Evolutionary conservation across 2,888 invertebrate species (phyloP), one percentile per base, ranked within the genome.

Genomic region (Scelioninae gen. 2): DNA sequence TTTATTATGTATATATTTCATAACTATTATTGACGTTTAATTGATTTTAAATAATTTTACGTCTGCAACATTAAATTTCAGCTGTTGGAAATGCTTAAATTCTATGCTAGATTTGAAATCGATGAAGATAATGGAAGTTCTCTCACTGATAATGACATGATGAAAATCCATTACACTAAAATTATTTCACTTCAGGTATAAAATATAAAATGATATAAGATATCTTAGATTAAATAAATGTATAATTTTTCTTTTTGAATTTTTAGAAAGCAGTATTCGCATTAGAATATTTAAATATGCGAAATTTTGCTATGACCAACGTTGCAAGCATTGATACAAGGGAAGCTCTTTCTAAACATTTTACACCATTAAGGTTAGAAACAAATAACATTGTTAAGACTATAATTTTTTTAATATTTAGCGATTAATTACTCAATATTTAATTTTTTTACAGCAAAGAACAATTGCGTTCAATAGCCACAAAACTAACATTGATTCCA

Each of bases 101-200:
- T 98, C 85, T 99, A 99, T 86, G 92, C 96, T 0, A 91, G 95
- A 70, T 99, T 99, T 87, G 99, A 99, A 88, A 99, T 99, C 75
- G 96, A 96, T 85, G 98, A 99, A 83, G 94, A 95, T 81, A 94
- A 95, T 0, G 98, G 98, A 0, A 97, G 97, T 84, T 95, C 97
- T 0, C 88, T 98, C 78, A 95, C 94, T 0, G 96, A 98, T 82
- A 92, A 94, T 74, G 96, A 98, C 81, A 96, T 98, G 92, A 95
- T 96, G 31, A 92, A 96, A 81, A 88, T 94, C 22, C 99, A 99
- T 86, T 99, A 98, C 85, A 91, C 94, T 19, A 93, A 93, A 85
- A 96, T 99, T 37, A 95, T 95, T 1, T 94, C 94, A 0, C 87
- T 99, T 57, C 97, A 95, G 90, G 93, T 93, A 86, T 5, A 13